These are phyloP conservation scores for Ictalurus punctatus DNA, from an alignment of 2,113 vertebrate genomes.

Conservation along the genomic window DNA sequence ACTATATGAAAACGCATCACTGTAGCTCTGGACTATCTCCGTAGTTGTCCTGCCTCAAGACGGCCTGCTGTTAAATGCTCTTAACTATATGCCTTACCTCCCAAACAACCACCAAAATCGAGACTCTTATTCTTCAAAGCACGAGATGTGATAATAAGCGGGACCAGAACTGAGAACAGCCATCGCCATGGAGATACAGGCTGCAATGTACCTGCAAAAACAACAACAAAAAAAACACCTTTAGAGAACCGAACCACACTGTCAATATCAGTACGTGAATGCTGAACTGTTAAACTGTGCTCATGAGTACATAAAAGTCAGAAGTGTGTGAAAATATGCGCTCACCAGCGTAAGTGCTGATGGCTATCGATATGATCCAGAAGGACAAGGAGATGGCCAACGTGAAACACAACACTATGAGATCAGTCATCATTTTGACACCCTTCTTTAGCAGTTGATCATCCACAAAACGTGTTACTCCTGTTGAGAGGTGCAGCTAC, in stretches of 20 bases:
- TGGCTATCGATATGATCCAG: slow-evolving; percentile 87
- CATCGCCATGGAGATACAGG: slow-evolving; percentile 95
- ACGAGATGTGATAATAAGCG: slow-evolving; percentile 75
- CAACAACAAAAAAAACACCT: neutral
- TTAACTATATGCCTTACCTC: slow-evolving; percentile 72
- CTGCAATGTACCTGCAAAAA: slow-evolving; percentile 77
- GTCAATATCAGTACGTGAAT: neutral
- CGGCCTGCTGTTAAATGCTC: neutral
- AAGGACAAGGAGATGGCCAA: slow-evolving; percentile 87
- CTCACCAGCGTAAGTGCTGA: slow-evolving; percentile 88
- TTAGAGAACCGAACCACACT: neutral
- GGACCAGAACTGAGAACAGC: slow-evolving; percentile 88
- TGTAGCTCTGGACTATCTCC: too few species aligned
- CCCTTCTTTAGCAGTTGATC: slow-evolving; percentile 72
- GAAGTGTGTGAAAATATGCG: neutral
- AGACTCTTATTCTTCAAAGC: slow-evolving; percentile 86
- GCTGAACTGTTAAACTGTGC: neutral
- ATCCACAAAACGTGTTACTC: slow-evolving; percentile 55
- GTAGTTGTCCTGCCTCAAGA: neutral
- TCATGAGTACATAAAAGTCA: neutral
- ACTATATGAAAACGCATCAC: neutral
- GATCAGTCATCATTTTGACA: slow-evolving; percentile 87
- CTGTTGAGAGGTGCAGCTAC: slow-evolving; percentile 19
- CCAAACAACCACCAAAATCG: slow-evolving; percentile 84
- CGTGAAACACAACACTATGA: slow-evolving; percentile 83